Evolutionary conservation across 2,888 invertebrate species (phyloP).

Genomic region (Pandemis cinnamomeana): DNA sequence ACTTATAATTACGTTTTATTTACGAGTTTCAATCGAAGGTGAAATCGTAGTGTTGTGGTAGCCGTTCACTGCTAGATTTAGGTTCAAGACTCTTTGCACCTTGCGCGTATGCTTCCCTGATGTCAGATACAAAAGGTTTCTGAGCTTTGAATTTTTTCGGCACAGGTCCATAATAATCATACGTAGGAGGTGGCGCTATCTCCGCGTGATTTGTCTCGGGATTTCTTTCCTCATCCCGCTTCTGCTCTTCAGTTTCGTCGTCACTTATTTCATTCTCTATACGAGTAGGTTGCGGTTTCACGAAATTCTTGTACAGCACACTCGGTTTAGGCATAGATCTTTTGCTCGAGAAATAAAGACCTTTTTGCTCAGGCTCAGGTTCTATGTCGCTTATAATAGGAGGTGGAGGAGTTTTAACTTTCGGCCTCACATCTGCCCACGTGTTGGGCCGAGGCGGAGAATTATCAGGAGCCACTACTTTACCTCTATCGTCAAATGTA

Average conservation of each 20-base stretch:
- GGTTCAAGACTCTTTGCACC: slow-evolving; percentile 74
- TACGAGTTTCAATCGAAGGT: slow-evolving; percentile 62
- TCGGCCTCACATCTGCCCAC: slow-evolving; percentile 73
- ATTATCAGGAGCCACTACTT: slow-evolving; percentile 49
- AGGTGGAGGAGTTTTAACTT: slow-evolving; percentile 58
- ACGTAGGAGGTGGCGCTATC: slow-evolving; percentile 87
- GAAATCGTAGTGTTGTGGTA: slow-evolving; percentile 75
- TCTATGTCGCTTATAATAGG: slow-evolving; percentile 48
- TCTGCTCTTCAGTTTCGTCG: slow-evolving; percentile 49
- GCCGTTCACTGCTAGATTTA: slow-evolving; percentile 62
- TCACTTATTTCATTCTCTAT: slow-evolving; percentile 71
- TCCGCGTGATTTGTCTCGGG: slow-evolving; percentile 62
- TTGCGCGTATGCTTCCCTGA: slow-evolving; percentile 75
- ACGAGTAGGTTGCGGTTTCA: slow-evolving; percentile 60
- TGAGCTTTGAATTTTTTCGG: slow-evolving; percentile 62
- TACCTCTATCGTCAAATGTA: slow-evolving; percentile 68
- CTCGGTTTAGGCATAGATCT: slow-evolving; percentile 51
- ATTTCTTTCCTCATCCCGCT: slow-evolving; percentile 51
- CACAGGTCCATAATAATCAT: slow-evolving; percentile 86
- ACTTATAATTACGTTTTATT: slow-evolving; percentile 30
- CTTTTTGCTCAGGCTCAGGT: slow-evolving; percentile 57
- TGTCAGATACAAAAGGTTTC: slow-evolving; percentile 73
- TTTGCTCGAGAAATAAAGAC: slow-evolving; percentile 70
- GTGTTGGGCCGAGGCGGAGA: slow-evolving; percentile 52
- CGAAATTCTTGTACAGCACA: slow-evolving; percentile 72